Evolutionary conservation across 2,888 invertebrate genomes (phyloP).

Genomic region (Cancer borealis): DNA sequence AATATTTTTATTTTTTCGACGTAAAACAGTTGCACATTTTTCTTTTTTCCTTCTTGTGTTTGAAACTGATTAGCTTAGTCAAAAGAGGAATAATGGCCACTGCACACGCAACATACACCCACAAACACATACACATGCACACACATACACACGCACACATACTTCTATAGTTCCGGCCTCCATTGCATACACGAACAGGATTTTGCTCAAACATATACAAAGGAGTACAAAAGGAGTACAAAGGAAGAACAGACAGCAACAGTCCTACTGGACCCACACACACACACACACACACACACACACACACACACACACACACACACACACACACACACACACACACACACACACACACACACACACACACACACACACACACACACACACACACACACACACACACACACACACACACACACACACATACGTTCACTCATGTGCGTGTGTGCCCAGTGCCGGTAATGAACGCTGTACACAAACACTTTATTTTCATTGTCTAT

Average conservation of each 20-base stretch:
- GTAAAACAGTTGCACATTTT: background rate
- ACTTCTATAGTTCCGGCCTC: background rate
- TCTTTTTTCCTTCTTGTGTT: background rate
- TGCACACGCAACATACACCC: background rate
- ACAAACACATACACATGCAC: constrained; percentile 25
- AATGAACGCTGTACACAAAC: constrained; percentile 22
- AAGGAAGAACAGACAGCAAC: too few relatives aligned
- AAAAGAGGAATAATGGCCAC: background rate
- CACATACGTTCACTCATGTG: constrained; percentile 9
- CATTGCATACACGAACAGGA: background rate
- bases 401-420: constrained; percentile 34
- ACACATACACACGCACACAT: constrained; percentile 43
- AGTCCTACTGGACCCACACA: too few relatives aligned
- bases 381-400: constrained; percentile 40
- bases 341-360: constrained; percentile 16
- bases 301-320: constrained; percentile 32
- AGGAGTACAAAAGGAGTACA: too few relatives aligned
- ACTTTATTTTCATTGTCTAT: constrained; percentile 10
- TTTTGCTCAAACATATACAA: background rate
- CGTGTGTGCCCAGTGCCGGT: background rate
- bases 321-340: background rate
- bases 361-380: constrained; percentile 37
- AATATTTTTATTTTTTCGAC: background rate
- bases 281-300: constrained; percentile 37
- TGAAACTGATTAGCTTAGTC: background rate